These are phyloP conservation scores for Campylomormyrus tamandua DNA, from an alignment of 2,113 vertebrate species.

Conservation along the genomic window DNA sequence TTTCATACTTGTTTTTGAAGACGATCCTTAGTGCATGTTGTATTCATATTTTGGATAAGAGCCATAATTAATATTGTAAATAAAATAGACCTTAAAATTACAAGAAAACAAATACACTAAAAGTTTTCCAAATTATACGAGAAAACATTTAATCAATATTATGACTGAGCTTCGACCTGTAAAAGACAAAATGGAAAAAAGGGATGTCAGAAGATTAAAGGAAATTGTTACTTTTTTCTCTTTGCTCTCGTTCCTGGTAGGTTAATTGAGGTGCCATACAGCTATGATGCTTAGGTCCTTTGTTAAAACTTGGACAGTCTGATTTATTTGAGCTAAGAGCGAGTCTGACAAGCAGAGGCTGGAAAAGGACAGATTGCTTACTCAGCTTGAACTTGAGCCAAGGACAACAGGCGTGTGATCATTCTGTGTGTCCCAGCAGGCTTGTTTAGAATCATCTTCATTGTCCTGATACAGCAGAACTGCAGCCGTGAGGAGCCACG, in stretches of 20 bases:
- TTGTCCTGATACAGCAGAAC: neutral
- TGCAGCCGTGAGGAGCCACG: neutral
- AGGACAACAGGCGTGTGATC: slow-evolving; percentile 12
- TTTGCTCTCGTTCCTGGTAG: neutral
- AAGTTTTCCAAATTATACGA: neutral
- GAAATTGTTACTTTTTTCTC: slow-evolving; percentile 3
- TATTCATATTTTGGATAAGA: neutral
- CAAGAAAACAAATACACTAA: neutral
- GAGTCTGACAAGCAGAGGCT: slow-evolving; percentile 16
- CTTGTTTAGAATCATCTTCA: neutral
- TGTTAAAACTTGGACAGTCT: slow-evolving; percentile 11
- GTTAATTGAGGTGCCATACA: slow-evolving; percentile 8
- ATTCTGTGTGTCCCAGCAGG: neutral
- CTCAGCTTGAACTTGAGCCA: slow-evolving; percentile 18
- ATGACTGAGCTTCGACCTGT: neutral
- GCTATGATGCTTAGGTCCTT: neutral
- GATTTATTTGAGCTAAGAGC: slow-evolving; percentile 22
- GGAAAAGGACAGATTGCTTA: slow-evolving; percentile 9
- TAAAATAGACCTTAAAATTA: neutral
- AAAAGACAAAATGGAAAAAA: neutral
- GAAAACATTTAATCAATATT: neutral
- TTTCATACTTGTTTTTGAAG: neutral
- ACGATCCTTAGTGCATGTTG: neutral
- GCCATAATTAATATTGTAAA: neutral
- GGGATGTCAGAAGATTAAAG: slow-evolving; percentile 4